A percentile compares a stretch with the other conserved stretches of the same genome.
Conservation (phyloP, 35 echinoderm and acorn worm species). For the Holothuria glaberrima region DNA sequence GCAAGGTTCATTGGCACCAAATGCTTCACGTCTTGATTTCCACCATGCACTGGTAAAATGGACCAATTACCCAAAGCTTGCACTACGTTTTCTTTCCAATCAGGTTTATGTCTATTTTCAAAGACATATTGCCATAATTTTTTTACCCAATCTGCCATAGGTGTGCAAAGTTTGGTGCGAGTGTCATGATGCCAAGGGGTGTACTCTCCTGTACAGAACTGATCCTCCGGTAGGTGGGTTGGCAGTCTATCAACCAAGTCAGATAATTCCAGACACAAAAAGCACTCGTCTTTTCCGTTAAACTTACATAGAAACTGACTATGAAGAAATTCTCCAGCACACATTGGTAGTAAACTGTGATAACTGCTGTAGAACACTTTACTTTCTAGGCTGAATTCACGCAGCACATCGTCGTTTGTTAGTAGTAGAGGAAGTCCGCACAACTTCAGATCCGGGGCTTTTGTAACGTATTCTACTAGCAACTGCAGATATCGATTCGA, state of each 20-base stretch:
- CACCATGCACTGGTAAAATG: neutral
- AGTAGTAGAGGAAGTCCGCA: slow-evolving; percentile 63
- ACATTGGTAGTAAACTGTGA: slow-evolving; percentile 28
- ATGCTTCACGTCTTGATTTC: neutral
- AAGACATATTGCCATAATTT: neutral
- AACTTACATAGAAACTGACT: neutral
- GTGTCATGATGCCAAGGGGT: neutral
- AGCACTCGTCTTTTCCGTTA: neutral
- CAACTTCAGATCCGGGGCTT: slow-evolving; percentile 11
- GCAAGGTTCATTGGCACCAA: slow-evolving; percentile 19
- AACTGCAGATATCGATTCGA: neutral
- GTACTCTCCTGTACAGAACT: slow-evolving; percentile 3
- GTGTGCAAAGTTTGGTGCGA: neutral
- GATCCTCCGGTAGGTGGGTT: neutral
- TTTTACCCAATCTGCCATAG: neutral
- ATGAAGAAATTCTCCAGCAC: slow-evolving; percentile 46
- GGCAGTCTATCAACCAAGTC: slow-evolving; percentile 9
- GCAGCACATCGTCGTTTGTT: slow-evolving; percentile 44
- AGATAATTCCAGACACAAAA: slow-evolving; percentile 16
- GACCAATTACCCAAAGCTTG: slow-evolving; percentile 9
- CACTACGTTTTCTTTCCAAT: neutral
- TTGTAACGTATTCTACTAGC: slow-evolving; percentile 8
- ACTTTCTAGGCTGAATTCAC: slow-evolving; percentile 1
- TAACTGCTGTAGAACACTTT: slow-evolving; percentile 26
- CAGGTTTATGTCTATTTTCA: neutral